Evolutionary conservation across 1,140 invertebrate genomes (phyloP).

Genomic region (Babylonia areolata): DNA sequence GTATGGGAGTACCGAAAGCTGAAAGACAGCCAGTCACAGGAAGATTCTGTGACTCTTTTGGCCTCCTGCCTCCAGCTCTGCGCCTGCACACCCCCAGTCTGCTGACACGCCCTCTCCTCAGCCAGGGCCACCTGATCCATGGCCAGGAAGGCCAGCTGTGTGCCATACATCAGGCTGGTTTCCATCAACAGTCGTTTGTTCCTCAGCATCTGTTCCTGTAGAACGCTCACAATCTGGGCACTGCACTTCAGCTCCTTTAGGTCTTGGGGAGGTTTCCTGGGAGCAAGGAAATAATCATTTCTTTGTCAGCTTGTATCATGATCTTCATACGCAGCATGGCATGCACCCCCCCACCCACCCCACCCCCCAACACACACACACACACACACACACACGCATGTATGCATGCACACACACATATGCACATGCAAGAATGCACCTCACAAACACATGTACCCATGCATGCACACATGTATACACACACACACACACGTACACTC

Average conservation of each 20-base stretch:
- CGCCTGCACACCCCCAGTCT: background rate
- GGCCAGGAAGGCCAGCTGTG: background rate
- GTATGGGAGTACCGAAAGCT: too few species aligned
- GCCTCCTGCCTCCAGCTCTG: background rate
- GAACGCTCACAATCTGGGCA: background rate
- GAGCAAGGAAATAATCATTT: background rate
- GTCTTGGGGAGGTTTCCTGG: background rate
- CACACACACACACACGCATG: too few species aligned
- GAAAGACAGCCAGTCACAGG: background rate
- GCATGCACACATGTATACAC: too few species aligned
- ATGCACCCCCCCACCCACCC: too few species aligned
- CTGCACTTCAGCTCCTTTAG: background rate
- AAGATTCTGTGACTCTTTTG: background rate
- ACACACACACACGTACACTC: too few species aligned
- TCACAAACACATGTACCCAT: too few species aligned
- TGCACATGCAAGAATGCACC: too few species aligned
- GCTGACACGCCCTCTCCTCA: background rate
- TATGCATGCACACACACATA: too few species aligned
- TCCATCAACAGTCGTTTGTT: background rate
- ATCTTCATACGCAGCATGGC: too few species aligned
- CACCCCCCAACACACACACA: too few species aligned
- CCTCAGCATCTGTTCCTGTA: background rate
- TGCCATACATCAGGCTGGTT: background rate
- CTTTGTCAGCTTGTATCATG: background rate
- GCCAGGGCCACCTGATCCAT: slow-evolving; percentile 9